Percentiles rank a stretch among this genome's conserved stretches.
These are phyloP conservation scores for Rhodophaea formosa DNA, from an alignment of 2,888 invertebrate species.

Conservation along the genomic window DNA sequence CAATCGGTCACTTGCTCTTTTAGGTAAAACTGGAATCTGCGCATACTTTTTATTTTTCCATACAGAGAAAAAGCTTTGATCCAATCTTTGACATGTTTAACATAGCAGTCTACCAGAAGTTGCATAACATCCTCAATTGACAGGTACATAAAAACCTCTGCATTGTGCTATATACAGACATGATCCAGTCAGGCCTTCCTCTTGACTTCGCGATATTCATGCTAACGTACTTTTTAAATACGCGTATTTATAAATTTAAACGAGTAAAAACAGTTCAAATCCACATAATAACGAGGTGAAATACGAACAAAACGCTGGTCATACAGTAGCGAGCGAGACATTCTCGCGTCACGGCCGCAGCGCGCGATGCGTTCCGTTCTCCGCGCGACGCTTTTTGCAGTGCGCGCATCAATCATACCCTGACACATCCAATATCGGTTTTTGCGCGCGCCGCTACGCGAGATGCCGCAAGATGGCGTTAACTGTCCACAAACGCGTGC, in stretches of 20 bases:
- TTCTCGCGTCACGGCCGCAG: constrained; percentile 57
- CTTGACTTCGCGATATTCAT: not conserved
- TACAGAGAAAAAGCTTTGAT: not conserved
- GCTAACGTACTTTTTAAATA: not conserved
- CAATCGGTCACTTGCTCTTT: too few species aligned
- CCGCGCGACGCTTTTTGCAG: constrained; percentile 64
- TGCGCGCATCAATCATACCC: constrained; percentile 74
- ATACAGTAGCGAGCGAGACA: constrained; percentile 22
- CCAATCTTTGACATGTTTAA: not conserved
- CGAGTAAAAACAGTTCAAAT: constrained; percentile 5
- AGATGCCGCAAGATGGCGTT: constrained; percentile 57
- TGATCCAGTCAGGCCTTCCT: not conserved
- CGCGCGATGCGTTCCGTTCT: constrained; percentile 51
- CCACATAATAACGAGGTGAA: constrained; percentile 12
- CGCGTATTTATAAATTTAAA: constrained; percentile 8
- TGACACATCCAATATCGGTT: constrained; percentile 80
- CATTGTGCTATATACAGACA: not conserved
- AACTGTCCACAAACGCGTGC: constrained; percentile 63
- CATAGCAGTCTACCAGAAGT: not conserved
- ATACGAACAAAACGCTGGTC: constrained; percentile 14
- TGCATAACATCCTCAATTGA: too few species aligned
- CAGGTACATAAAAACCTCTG: not conserved
- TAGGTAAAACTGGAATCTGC: too few species aligned
- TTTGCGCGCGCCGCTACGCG: constrained; percentile 59
- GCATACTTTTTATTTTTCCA: too few species aligned